These are phyloP conservation scores for Danaus melanippus DNA, from an alignment of 1,140 invertebrate species.

Conservation along the genomic window DNA sequence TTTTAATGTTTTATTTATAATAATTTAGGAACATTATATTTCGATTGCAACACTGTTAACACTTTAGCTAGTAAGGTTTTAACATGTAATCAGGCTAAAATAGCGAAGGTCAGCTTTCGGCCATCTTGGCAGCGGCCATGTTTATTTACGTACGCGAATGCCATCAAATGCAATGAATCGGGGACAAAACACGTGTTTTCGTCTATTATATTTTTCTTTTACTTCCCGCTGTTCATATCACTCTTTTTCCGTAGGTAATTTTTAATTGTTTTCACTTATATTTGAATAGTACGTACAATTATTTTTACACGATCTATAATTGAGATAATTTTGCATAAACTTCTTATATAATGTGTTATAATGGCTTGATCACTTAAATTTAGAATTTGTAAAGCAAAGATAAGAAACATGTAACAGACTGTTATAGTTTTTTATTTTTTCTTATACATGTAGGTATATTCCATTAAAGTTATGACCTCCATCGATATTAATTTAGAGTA, in stretches of 20 bases:
- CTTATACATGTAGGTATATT: too few species aligned
- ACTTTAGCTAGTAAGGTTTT: constrained; percentile 12
- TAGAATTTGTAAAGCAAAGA: too few species aligned
- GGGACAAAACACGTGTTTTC: constrained; percentile 46
- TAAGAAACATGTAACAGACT: too few species aligned
- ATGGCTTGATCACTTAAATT: too few species aligned
- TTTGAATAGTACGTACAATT: too few species aligned
- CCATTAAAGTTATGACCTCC: too few species aligned
- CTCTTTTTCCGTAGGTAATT: not conserved
- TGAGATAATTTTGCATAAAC: too few species aligned
- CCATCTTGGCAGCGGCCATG: constrained; percentile 50
- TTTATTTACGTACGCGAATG: constrained; percentile 59
- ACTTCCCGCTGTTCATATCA: too few species aligned
- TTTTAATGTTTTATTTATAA: not conserved
- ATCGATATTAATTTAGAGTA: too few species aligned
- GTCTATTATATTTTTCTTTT: constrained; percentile 22
- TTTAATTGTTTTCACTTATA: not conserved
- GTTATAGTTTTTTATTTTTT: too few species aligned
- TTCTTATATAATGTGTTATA: not conserved
- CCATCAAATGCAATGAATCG: constrained; percentile 48
- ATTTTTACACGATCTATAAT: too few species aligned
- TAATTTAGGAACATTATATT: constrained; percentile 3
- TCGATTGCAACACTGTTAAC: constrained; percentile 4
- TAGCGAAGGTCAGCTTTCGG: constrained; percentile 52
- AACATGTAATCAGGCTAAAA: constrained; percentile 35